Percentiles rank a stretch among this genome's conserved stretches.
phyloP scores from a whole-genome alignment of 2,113 vertebrate species.

The Ceuthmochares aereus region DNA sequence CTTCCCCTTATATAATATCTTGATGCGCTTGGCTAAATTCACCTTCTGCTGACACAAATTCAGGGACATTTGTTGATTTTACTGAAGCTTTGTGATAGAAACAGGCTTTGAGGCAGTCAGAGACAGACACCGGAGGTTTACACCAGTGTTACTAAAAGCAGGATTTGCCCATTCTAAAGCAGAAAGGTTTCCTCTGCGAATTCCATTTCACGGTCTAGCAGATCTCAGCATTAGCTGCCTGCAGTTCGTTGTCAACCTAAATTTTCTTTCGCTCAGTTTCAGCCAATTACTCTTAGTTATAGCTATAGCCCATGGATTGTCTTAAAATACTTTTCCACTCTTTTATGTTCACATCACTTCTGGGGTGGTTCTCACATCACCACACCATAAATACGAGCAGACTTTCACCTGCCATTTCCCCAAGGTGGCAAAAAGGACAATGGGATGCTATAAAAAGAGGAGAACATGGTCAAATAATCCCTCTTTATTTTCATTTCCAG shows the following conservation, averaged over 20 bases:
- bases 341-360: slow-evolving; percentile 17
- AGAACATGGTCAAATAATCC: not conserved
- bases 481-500: slow-evolving; percentile 31
- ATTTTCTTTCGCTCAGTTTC: slow-evolving; percentile 43
- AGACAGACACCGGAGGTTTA: not conserved
- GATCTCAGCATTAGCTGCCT: slow-evolving; percentile 28
- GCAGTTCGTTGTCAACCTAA: slow-evolving; percentile 21
- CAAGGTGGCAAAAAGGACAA: slow-evolving; percentile 29
- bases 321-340: slow-evolving; percentile 6
- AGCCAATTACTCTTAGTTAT: slow-evolving; percentile 48
- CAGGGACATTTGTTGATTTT: not conserved
- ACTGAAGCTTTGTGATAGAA: not conserved
- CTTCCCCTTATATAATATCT: not conserved
- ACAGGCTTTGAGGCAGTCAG: not conserved
- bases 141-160: not conserved
- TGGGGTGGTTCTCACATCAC: slow-evolving; percentile 7
- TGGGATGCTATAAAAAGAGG: slow-evolving; percentile 30
- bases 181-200: not conserved
- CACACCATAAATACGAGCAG: not conserved
- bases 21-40: slow-evolving; percentile 11
- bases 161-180: not conserved
- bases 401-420: not conserved
- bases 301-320: not conserved
- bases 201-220: slow-evolving; percentile 30
- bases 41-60: not conserved